These are phyloP conservation scores for Eurosta solidaginis DNA, from an alignment of 1,140 invertebrate genomes.

Conservation along the genomic window DNA sequence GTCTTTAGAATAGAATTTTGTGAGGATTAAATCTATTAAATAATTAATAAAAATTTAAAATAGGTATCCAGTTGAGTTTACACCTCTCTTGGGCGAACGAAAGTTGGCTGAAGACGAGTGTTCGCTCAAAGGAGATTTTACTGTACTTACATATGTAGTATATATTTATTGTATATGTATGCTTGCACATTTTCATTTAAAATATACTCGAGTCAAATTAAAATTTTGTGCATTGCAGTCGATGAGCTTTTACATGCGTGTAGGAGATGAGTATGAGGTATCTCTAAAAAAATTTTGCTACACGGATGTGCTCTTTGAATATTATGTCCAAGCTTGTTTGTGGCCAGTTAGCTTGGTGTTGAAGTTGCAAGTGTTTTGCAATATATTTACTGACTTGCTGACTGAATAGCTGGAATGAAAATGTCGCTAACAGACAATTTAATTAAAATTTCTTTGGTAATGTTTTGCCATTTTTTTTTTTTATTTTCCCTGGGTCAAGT, in stretches of 20 bases:
- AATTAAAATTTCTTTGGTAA: constrained; percentile 20
- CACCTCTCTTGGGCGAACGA: too few species aligned
- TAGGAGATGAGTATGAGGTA: not conserved
- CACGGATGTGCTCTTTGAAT: not conserved
- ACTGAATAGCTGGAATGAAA: constrained; percentile 17
- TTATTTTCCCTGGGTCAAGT: not conserved
- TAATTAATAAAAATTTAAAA: too few species aligned
- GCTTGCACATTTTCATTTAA: constrained; percentile 21
- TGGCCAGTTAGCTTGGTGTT: constrained; percentile 22
- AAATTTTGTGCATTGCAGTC: not conserved
- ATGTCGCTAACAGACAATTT: constrained; percentile 25
- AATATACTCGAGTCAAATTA: constrained; percentile 19
- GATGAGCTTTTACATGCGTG: not conserved
- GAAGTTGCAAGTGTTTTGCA: constrained; percentile 25
- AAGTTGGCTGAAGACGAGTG: too few species aligned
- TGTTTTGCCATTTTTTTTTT: not conserved
- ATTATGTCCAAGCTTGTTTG: not conserved
- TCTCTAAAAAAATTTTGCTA: not conserved
- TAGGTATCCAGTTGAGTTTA: too few species aligned
- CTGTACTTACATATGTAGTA: not conserved
- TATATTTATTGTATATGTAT: constrained; percentile 4
- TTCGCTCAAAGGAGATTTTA: too few species aligned
- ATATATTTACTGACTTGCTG: constrained; percentile 12
- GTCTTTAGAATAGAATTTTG: too few species aligned
- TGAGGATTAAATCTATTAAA: too few species aligned